Conservation (phyloP, 1,140 invertebrate species). For the Macrotrachela quadricornifera region DNA sequence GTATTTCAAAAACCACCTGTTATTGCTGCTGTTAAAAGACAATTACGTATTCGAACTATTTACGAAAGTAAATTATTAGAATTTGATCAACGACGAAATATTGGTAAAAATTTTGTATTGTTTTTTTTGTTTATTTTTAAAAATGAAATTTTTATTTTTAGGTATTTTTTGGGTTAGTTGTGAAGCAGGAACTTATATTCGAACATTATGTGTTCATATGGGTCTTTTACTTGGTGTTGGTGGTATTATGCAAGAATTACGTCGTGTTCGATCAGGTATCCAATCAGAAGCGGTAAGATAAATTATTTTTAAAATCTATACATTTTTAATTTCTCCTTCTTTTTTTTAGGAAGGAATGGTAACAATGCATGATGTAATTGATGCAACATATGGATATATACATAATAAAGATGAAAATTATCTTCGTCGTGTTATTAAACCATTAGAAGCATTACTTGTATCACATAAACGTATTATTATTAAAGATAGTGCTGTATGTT, state of each 20-base stretch:
- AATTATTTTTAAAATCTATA: no score
- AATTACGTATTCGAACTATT: constrained; percentile 78
- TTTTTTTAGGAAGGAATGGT: constrained; percentile 47
- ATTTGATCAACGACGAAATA: constrained; percentile 64
- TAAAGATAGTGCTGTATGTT: constrained; percentile 89
- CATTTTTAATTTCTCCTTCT: no score
- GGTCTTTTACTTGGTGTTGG: constrained; percentile 81
- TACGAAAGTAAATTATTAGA: constrained; percentile 83
- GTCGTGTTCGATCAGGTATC: constrained; percentile 67
- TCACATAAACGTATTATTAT: constrained; percentile 88
- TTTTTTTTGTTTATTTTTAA: no score
- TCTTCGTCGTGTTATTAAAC: constrained; percentile 69
- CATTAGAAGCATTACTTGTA: constrained; percentile 69
- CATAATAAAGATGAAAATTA: constrained; percentile 90
- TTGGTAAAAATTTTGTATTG: no score
- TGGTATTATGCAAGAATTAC: constrained; percentile 88
- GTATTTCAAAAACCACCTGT: constrained; percentile 93
- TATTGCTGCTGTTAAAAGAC: constrained; percentile 93
- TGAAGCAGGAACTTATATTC: constrained; percentile 91
- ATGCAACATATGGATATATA: constrained; percentile 91
- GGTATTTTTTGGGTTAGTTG: constrained; percentile 88
- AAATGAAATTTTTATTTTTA: constrained; percentile 26
- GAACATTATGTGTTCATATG: constrained; percentile 93
- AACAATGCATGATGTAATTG: constrained; percentile 92
- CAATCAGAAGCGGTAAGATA: constrained; percentile 28